Evolutionary conservation across 2,888 invertebrate genomes (phyloP).

Genomic region (Dexiosoma caninum): DNA sequence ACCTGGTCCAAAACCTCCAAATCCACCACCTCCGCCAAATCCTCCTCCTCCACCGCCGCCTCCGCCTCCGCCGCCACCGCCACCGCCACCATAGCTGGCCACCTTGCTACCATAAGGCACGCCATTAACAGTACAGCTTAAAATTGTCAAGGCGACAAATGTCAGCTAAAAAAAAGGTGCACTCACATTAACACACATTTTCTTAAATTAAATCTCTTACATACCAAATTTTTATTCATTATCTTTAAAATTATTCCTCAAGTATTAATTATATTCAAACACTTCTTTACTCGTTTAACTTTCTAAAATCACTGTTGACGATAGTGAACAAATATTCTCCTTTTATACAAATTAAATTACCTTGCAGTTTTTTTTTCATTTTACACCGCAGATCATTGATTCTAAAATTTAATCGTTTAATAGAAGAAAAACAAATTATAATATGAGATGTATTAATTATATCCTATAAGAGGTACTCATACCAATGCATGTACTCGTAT

Average conservation of each 20-base stretch:
- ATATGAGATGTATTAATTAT: not conserved
- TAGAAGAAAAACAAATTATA: not conserved
- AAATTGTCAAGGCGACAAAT: conserved; percentile 48
- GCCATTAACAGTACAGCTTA: conserved; percentile 42
- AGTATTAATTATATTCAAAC: not conserved
- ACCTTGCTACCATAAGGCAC: conserved; percentile 50
- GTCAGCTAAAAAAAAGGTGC: conserved; percentile 24
- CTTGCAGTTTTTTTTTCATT: not conserved
- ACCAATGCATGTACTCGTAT: not conserved
- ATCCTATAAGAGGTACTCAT: not conserved
- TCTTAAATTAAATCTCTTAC: not conserved
- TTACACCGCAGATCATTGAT: conserved; percentile 3
- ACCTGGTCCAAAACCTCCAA: conserved; percentile 37
- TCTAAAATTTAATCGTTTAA: conserved; percentile 1
- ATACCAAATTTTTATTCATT: conserved; percentile 49
- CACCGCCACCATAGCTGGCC: conserved; percentile 36
- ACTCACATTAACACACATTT: not conserved
- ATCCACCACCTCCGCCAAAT: no score
- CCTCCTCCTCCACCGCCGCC: conserved; percentile 45
- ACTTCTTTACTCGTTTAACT: conserved; percentile 24
- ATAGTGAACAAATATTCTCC: conserved; percentile 3
- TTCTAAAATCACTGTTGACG: conserved; percentile 30
- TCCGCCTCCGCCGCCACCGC: conserved; percentile 37
- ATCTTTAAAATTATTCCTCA: not conserved
- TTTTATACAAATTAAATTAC: conserved; percentile 29